A percentile compares a stretch with the other conserved stretches of the same genome.
These are phyloP conservation scores for Uromys caudimaculatus DNA, from an alignment of 2,797 vertebrate genomes.

Conservation along the genomic window DNA sequence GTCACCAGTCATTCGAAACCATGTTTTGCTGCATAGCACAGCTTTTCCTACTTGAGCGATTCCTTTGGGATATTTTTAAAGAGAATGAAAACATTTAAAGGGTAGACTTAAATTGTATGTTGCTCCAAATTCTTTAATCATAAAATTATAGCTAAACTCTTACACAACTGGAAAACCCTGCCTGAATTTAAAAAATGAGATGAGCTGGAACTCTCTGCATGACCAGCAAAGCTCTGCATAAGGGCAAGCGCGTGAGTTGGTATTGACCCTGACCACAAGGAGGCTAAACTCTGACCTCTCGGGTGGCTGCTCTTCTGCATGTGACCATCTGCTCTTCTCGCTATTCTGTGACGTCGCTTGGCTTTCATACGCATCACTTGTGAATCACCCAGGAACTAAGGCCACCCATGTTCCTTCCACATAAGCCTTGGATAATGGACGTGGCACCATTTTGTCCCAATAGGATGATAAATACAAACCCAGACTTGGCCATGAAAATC, in stretches of 20 bases:
- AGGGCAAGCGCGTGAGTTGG: neutral
- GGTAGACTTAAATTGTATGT: slow-evolving; percentile 23
- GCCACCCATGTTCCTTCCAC: neutral
- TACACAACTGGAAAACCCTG: slow-evolving; percentile 14
- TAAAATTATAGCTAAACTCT: slow-evolving; percentile 7
- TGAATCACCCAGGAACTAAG: slow-evolving; percentile 9
- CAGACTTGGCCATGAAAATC: neutral
- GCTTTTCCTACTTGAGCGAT: neutral
- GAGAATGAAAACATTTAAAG: neutral
- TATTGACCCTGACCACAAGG: neutral
- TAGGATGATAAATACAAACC: neutral
- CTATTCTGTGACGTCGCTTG: neutral
- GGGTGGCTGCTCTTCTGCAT: no score
- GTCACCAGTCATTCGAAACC: neutral
- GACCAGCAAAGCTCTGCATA: neutral
- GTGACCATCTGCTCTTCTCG: neutral
- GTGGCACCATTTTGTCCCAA: neutral
- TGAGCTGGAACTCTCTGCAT: neutral
- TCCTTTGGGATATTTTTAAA: slow-evolving; percentile 3
- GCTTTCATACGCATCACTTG: neutral
- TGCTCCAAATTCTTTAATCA: neutral
- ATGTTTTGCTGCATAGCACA: neutral
- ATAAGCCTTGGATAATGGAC: neutral
- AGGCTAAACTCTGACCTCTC: neutral
- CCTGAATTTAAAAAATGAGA: neutral